Conservation (phyloP, 2,113 vertebrate species). For the Peromyscus maniculatus region DNA sequence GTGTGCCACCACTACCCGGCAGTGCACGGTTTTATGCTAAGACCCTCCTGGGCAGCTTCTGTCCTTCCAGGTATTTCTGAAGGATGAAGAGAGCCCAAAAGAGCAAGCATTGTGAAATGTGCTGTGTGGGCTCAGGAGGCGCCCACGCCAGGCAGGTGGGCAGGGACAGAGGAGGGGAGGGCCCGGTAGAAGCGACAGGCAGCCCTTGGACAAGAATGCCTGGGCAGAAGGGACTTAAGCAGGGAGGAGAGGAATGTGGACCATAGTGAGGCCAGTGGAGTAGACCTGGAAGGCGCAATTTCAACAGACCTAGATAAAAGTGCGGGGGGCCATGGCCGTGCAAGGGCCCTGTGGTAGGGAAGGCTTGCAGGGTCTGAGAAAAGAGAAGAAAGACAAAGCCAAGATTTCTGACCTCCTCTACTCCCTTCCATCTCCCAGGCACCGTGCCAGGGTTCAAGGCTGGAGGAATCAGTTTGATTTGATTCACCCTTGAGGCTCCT, state of each 20-base stretch:
- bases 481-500: neutral
- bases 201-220: neutral
- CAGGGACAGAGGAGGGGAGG: neutral
- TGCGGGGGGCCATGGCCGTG: rapidly evolving
- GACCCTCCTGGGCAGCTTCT: neutral
- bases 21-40: neutral
- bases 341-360: neutral
- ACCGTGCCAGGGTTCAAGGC: neutral
- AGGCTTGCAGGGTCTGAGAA: neutral
- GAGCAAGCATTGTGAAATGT: rapidly evolving
- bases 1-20: too few relatives aligned
- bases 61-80: neutral
- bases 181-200: neutral
- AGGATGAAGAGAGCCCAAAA: neutral
- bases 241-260: rapidly evolving
- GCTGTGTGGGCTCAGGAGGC: rapidly evolving
- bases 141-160: neutral
- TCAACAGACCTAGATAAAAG: too few relatives aligned
- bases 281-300: too few relatives aligned
- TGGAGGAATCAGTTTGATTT: neutral
- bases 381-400: rapidly evolving
- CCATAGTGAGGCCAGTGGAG: rapidly evolving
- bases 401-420: neutral
- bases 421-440: rapidly evolving
- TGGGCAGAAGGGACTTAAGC: too few relatives aligned